Conservation (phyloP, 2,888 invertebrate genomes). For the Hedya salicella region DNA sequence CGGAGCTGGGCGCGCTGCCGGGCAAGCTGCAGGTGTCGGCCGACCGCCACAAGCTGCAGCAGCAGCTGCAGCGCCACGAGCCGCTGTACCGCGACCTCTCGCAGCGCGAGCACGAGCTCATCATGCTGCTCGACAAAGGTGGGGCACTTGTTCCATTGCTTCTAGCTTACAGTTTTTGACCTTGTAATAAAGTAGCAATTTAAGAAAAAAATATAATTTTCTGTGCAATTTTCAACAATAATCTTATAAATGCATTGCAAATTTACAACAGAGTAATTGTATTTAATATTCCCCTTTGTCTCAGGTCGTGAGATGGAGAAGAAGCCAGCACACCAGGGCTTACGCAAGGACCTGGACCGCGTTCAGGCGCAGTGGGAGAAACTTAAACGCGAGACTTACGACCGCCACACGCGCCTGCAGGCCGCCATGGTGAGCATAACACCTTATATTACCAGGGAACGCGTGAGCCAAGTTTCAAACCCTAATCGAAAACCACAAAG, state of each 20-base stretch:
- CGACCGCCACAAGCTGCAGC: constrained; percentile 91
- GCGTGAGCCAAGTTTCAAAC: too few species aligned
- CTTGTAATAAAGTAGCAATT: too few species aligned
- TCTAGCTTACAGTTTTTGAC: too few species aligned
- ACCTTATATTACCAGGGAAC: background rate
- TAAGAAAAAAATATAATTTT: too few species aligned
- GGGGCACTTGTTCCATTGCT: constrained; percentile 11
- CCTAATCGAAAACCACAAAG: too few species aligned
- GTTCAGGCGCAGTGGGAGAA: constrained; percentile 97
- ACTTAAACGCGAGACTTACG: constrained; percentile 93
- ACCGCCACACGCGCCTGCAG: constrained; percentile 93
- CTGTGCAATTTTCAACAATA: too few species aligned
- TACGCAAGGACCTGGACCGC: constrained; percentile 91
- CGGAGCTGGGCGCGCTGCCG: constrained; percentile 90
- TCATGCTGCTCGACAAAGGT: constrained; percentile 97
- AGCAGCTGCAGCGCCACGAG: constrained; percentile 95
- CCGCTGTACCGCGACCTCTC: constrained; percentile 95
- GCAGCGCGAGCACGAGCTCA: constrained; percentile 95
- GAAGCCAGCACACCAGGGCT: constrained; percentile 75
- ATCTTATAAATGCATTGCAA: too few species aligned
- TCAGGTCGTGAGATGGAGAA: constrained; percentile 84
- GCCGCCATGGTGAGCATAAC: constrained; percentile 88
- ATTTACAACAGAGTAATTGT: too few species aligned
- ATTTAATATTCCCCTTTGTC: background rate
- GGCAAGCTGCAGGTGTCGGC: constrained; percentile 94